phyloP scores from a whole-genome alignment of 2,797 vertebrate genomes.

The Rhabdomys pumilio region DNA sequence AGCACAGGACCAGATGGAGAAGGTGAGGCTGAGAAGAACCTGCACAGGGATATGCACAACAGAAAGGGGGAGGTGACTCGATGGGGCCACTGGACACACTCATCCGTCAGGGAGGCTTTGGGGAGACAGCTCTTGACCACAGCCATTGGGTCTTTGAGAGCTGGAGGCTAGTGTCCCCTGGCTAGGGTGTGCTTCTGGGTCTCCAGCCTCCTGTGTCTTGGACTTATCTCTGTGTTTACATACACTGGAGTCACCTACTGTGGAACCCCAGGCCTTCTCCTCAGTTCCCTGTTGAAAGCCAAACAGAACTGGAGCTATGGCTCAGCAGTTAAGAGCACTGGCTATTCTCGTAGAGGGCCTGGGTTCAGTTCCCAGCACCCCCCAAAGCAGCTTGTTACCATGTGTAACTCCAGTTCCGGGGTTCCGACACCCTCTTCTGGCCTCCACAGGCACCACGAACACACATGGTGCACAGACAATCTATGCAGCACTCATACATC shows the following conservation, averaged over 20 bases:
- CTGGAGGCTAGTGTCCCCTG: too few relatives aligned
- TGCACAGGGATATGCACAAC: rapidly evolving
- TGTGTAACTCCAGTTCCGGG: not conserved
- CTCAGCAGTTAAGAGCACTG: not conserved
- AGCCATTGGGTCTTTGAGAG: not conserved
- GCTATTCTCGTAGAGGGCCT: not conserved
- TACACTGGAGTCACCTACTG: not conserved
- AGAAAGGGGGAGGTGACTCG: not conserved
- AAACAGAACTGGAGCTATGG: not conserved
- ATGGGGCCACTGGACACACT: rapidly evolving
- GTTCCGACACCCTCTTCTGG: too few relatives aligned
- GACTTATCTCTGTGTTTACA: not conserved
- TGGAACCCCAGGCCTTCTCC: not conserved
- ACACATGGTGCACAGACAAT: not conserved
- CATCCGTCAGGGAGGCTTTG: too few relatives aligned
- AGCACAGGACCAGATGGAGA: too few relatives aligned
- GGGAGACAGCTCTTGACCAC: rapidly evolving
- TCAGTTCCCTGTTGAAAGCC: not conserved
- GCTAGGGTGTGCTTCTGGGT: rapidly evolving
- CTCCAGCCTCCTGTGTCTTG: not conserved
- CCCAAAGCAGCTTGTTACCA: not conserved
- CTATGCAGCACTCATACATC: not conserved
- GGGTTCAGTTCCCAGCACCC: not conserved
- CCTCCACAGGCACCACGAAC: not conserved
- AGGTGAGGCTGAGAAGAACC: not conserved